Evolutionary conservation across 2,797 vertebrate species (phyloP).

Genomic region (Erpetoichthys calabaricus): DNA sequence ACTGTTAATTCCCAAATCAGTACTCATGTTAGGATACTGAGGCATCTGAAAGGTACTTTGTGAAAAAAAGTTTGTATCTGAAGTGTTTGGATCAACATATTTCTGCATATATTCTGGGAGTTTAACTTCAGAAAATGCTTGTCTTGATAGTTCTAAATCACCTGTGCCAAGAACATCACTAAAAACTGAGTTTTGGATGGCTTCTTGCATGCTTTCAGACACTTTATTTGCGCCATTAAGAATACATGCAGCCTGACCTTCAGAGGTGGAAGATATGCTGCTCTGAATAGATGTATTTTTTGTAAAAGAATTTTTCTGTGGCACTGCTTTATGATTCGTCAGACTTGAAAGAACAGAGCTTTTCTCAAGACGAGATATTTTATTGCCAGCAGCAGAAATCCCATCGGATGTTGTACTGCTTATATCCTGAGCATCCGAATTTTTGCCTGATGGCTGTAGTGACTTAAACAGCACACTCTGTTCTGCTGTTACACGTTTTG

Average conservation of each 20-base stretch:
- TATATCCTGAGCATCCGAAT: constrained; percentile 23
- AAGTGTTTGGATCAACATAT: constrained; percentile 41
- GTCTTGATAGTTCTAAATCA: constrained; percentile 28
- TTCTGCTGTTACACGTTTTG: constrained; percentile 57
- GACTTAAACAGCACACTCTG: constrained; percentile 62
- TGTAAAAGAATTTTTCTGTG: constrained; percentile 22
- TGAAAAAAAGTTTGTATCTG: constrained; percentile 29
- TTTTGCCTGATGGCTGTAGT: constrained; percentile 32
- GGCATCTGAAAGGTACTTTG: constrained; percentile 18
- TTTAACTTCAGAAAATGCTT: constrained; percentile 45
- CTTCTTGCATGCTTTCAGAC: constrained; percentile 24
- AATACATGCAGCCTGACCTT: constrained; percentile 25
- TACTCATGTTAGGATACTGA: constrained; percentile 15
- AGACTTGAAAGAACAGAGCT: constrained; percentile 78
- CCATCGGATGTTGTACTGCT: constrained; percentile 40
- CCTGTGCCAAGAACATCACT: constrained; percentile 14
- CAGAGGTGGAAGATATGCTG: constrained; percentile 21
- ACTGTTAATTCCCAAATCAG: constrained; percentile 7
- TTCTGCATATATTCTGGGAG: constrained; percentile 60
- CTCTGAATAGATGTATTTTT: constrained; percentile 21
- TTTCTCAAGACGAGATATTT: constrained; percentile 66
- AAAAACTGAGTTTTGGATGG: not conserved
- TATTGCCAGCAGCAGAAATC: constrained; percentile 38
- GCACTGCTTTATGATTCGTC: constrained; percentile 33
- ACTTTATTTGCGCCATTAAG: too few species aligned